Evolutionary conservation across 2,888 invertebrate species (phyloP), one percentile per base, ranked within the genome.

Genomic region (Caenorhabditis sp.): DNA sequence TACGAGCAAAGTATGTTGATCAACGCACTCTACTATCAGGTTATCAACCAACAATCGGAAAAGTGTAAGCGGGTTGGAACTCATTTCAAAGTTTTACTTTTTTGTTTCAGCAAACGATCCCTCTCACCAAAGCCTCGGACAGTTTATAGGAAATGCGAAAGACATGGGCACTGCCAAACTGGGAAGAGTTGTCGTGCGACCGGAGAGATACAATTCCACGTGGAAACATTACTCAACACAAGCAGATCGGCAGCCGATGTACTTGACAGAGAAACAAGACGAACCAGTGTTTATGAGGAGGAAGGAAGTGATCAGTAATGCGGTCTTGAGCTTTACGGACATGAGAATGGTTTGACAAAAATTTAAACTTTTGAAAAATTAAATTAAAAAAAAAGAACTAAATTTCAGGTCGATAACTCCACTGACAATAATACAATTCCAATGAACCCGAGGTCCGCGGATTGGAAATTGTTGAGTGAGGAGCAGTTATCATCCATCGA

Each of bases 131-230:
- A 74, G 67, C 26, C 47, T 76, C 15, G 50, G 50, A 8, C 32
- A 47, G 4, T 24, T 74, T 8, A 28, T 76, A 0, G 15, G 32
- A 8, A 60, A 40, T 15, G 32, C 71, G 4, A 61, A 64, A 11
- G 11, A 51, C 0, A 26, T 72, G 5, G 20, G 18, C 1, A 37
- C 68, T n/a, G 47, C 44, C 8, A 68, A 69, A 15, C 32, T 28
- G 11, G 80, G 80, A 13, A 61, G 72, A 47, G 35, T 68, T 0
- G 50, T 80, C 15, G 62, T 67, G 20, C 72, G 80, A 9, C 72
- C 80, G 8, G 68, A 72, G 35, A 50, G 74, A 18, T 72, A 51
- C 72, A 80, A 80, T 40, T 80, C 80, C 61, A 74, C 80, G 40
- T 80, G 72, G 80, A 55, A 64, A n/a, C 56, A 80, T 37, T 80